A percentile compares a stretch with the other conserved stretches of the same genome.
These are phyloP conservation scores for Osmerus mordax DNA, from an alignment of 2,113 vertebrate species.

Conservation along the genomic window DNA sequence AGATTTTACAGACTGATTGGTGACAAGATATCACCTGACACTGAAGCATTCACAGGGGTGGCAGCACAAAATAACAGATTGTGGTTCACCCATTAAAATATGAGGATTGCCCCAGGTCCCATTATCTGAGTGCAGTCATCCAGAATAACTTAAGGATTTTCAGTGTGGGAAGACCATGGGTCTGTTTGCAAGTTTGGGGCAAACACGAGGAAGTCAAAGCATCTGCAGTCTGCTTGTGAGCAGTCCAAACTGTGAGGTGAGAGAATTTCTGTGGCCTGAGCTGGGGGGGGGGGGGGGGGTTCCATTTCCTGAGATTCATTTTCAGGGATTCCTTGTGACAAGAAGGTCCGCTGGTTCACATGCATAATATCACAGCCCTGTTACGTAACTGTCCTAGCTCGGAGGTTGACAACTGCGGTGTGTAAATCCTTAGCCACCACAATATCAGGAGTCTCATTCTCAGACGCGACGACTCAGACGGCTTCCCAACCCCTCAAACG, in stretches of 20 bases:
- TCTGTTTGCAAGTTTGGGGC: no score
- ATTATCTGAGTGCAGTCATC: no score
- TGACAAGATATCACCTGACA: no score
- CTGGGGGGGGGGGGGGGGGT: not conserved
- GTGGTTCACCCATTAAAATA: no score
- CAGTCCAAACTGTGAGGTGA: not conserved
- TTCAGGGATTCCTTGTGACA: no score
- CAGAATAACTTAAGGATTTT: no score
- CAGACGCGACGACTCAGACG: not conserved
- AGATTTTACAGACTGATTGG: no score
- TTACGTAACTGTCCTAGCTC: slow-evolving; percentile 56
- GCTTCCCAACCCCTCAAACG: not conserved
- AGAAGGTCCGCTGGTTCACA: not conserved
- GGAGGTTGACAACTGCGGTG: slow-evolving; percentile 14
- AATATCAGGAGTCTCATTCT: slow-evolving; percentile 1
- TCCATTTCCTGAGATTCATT: slow-evolving; percentile 14
- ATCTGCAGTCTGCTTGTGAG: not conserved
- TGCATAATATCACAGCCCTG: slow-evolving; percentile 25
- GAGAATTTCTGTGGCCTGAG: not conserved
- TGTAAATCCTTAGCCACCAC: slow-evolving; percentile 11
- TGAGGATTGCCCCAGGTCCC: no score
- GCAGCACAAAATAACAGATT: no score
- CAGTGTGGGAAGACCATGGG: no score
- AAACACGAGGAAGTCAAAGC: not conserved
- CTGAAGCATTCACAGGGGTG: no score